Evolutionary conservation across 2,113 vertebrate species (phyloP), one percentile per base, ranked within the genome.

Genomic region (Python bivittatus): DNA sequence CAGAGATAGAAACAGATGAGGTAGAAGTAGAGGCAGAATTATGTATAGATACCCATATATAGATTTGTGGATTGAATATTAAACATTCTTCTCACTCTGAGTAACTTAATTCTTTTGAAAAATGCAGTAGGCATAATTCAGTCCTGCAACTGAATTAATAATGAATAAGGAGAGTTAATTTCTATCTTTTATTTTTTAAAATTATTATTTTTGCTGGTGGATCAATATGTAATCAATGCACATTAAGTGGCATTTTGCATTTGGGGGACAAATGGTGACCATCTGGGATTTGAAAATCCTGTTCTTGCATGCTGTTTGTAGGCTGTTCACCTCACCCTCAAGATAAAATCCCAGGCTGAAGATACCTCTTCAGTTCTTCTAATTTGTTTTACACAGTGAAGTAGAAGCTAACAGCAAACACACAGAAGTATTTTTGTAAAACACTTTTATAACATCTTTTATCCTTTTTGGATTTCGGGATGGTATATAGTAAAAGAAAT

Each of bases 101-200:
- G 22, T 22, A 17, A 22, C 22, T 60, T 6, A 60, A 60, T 25
- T 96, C 96, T 54, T 97, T 97, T 95, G 56, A 97, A 97, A 97
- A 97, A 97, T 96, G 95, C 96, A 93, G 93, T 72, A 94, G 96
- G 97, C 97, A 94, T 97, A 96, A 93, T 92, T 96, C 96, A 96
- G 93, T 96, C 29, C 95, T 96, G 94, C 94, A 97, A 91, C 96
- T 97, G 96, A 97, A 98, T 98, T 97, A 97, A 97, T 97, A 97
- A 97, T 97, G 97, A 97, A 96, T 92, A 95, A 97, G 94, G 95
- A 96, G 91, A 97, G 96, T 84, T 48, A 91, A 95, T 96, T 97
- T 97, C 97, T 97, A 96, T 97, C 97, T 97, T 96, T 97, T 91
- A 84, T 90, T n/a, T 48, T 48, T 48, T 6, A 48, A 48, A 48